Evolutionary conservation across 1,140 invertebrate species (phyloP), one percentile per base, ranked within the genome.

Genomic region (Xylocopa sonorina): DNA sequence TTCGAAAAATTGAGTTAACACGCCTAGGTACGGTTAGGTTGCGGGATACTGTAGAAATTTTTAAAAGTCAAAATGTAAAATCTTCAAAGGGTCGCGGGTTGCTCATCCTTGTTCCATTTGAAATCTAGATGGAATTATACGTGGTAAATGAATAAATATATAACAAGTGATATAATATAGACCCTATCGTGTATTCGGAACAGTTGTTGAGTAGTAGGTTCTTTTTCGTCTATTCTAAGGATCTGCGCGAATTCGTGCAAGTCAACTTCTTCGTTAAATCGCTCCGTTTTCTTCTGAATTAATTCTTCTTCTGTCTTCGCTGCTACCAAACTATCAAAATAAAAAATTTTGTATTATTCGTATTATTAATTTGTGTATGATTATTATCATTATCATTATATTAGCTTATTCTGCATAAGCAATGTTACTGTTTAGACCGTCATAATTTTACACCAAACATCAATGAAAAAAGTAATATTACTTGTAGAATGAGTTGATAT

Each of bases 121-220:
- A n/a, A n/a, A n/a, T n/a, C n/a, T n/a, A n/a, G n/a, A n/a, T n/a
- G 3, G 16, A 48, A 69, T 2, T 27, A 38, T 32, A 43, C 10
- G n/a, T 14, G 24, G n/a, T n/a, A n/a, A n/a, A n/a, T n/a, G 3
- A 38, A 38, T 38, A 4, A 75, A 43, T 3, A 60, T 60, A n/a
- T 50, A n/a, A 50, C 50, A 46, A 77, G 43, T 6, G 4, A 51
- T 82, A 88, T 66, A 89, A 51, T 82, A 88, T 66, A 89, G 89
- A 96, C 95, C 90, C 95, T 95, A 82, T 95, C 94, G 87, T 96
- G 96, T 80, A 96, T 93, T 74, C 94, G 93, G 88, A 96, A 96
- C 9, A 97, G 93, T 53, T 96, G 93, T 62, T 95, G 93, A 6
- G 94, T 88, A 16, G 93, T 88, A 21, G 93, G 89, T 55, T 94